These are phyloP conservation scores for Pandion haliaetus DNA, from an alignment of 2,113 vertebrate genomes.

Conservation along the genomic window DNA sequence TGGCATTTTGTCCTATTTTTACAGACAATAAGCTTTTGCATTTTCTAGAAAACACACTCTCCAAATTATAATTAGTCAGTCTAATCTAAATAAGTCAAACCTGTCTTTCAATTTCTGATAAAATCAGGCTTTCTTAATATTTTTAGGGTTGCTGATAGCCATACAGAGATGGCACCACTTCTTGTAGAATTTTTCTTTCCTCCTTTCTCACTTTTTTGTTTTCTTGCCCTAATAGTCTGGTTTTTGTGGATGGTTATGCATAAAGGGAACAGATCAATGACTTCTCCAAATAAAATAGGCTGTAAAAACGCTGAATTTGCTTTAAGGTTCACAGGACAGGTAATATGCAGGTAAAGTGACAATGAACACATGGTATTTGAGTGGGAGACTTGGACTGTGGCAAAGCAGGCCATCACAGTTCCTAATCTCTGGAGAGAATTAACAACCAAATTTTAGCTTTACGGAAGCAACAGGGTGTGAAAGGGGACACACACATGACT, in stretches of 20 bases:
- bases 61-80: background rate
- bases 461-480: fast-evolving
- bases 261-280: background rate
- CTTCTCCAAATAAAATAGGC: background rate
- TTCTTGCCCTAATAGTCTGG: background rate
- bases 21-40: background rate
- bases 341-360: background rate
- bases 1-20: background rate
- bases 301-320: background rate
- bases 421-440: background rate
- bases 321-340: background rate
- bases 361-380: background rate
- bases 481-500: background rate
- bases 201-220: background rate
- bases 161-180: background rate
- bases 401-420: background rate
- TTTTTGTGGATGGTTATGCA: background rate
- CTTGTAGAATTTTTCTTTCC: background rate
- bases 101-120: background rate
- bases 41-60: background rate
- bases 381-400: background rate
- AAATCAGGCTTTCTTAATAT: background rate
- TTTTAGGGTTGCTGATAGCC: background rate
- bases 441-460: background rate
- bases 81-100: background rate